A percentile compares a stretch with the other conserved stretches of the same genome.
phyloP scores from a whole-genome alignment of 2,113 vertebrate genomes.

The Rousettus leschenaultii region DNA sequence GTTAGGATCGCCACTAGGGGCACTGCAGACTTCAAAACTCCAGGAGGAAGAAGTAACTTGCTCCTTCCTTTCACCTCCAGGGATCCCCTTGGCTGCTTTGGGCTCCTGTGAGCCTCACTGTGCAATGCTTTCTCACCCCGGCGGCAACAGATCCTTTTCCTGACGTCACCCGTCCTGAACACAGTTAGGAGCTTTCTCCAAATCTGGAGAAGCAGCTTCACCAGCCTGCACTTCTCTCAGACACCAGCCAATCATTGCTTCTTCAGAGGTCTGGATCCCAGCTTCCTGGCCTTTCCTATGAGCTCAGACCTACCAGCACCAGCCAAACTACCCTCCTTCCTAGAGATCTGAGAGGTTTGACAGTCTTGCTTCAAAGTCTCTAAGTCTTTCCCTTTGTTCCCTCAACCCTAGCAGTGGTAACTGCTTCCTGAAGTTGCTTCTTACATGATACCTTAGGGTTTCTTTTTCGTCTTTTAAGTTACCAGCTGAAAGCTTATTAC shows the following conservation, averaged over 20 bases:
- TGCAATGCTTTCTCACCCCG: too few species aligned
- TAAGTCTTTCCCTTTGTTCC: background rate
- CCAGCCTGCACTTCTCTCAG: rapidly evolving
- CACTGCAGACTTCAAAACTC: background rate
- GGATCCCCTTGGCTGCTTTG: background rate
- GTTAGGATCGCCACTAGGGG: background rate
- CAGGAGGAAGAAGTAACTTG: background rate
- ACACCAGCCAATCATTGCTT: background rate
- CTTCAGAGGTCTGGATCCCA: background rate
- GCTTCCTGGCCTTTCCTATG: background rate
- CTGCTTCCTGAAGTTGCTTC: background rate
- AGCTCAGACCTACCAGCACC: rapidly evolving
- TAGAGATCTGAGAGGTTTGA: background rate
- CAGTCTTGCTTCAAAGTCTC: background rate
- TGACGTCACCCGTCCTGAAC: background rate
- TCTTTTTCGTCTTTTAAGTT: background rate
- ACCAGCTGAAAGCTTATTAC: background rate
- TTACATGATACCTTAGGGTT: background rate
- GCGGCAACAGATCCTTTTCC: background rate
- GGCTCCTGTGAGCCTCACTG: background rate
- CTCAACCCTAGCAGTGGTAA: background rate
- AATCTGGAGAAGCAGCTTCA: background rate
- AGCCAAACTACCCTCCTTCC: background rate
- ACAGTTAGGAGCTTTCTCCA: background rate
- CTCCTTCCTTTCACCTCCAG: rapidly evolving